Conservation (phyloP, 2,888 invertebrate genomes). For the Caenorhabditis japonica region DNA sequence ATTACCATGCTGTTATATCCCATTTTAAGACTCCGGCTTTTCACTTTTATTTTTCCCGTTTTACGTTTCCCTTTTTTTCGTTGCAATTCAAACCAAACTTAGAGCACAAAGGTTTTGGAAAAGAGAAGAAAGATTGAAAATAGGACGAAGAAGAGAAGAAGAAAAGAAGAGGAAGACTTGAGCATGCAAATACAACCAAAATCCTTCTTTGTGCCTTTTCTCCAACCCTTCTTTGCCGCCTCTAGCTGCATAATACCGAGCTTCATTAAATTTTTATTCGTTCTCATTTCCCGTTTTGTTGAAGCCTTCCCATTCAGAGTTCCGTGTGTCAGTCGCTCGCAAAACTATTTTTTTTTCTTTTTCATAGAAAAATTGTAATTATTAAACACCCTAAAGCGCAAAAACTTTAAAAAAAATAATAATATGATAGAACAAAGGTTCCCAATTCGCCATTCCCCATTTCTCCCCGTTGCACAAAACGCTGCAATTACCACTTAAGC, state of each 20-base stretch:
- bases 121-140: too few species aligned
- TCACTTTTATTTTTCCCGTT: neutral
- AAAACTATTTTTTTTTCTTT: conserved; percentile 10
- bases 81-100: neutral
- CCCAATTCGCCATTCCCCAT: too few species aligned
- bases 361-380: conserved; percentile 11
- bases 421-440: too few species aligned
- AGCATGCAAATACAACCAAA: too few species aligned
- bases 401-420: too few species aligned
- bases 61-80: neutral
- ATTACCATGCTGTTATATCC: too few species aligned
- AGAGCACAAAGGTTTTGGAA: too few species aligned
- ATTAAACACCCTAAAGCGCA: too few species aligned
- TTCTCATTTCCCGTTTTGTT: conserved; percentile 38
- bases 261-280: conserved; percentile 51
- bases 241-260: conserved; percentile 33
- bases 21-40: too few species aligned
- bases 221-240: conserved; percentile 19
- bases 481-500: conserved; percentile 35
- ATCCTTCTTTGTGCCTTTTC: neutral
- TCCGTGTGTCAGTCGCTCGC: conserved; percentile 14
- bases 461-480: conserved; percentile 3
- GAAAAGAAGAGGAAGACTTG: too few species aligned
- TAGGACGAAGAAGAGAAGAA: too few species aligned
- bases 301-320: conserved; percentile 34